Base-by-base conservation (phyloP, 2,888 invertebrate species). In the Morpho achilles region DNA sequence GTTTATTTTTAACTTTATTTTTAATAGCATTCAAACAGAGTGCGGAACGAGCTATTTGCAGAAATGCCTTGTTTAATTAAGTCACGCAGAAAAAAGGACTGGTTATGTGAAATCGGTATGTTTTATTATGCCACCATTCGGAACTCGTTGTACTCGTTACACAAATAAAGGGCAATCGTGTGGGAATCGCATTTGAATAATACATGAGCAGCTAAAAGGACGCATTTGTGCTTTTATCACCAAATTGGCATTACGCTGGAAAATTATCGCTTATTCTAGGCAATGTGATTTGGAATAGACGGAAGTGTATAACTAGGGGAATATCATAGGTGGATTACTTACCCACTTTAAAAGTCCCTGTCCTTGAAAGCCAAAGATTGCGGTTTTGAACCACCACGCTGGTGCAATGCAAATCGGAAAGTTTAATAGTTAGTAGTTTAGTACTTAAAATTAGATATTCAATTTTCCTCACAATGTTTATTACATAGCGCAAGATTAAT, bases 121-220 rank as follows among this genome's bases (percentile, higher is more conserved):
- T 55, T 44, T 32, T 43, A 56, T 53, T 51, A 50, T 39, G 45
- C 53, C 48, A 50, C 58, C 53, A 46, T 61, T 56, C 64, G 68
- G 68, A 56, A 44, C 69, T 65, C 67, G 62, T 54, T 71, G 56
- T 69, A 73, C 71, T 56, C 59, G 42, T 59, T 67, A 44, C 39
- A 69, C 69, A 67, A 72, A 74, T 73, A 67, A 74, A 72, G 73
- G 69, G 68, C 69, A 71, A 76, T 74, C 77, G 75, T 71, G 71
- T 72, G 68, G 69, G 68, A 75, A 73, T 73, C 70, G n/a, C n/a
- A 75, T 76, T 71, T 82, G 81, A 81, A 84, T 84, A 79, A 81
- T 82, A 74, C 79, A 82, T 81, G 78, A 78, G 75, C 65, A 69
- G 73, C 67, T 71, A 72, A 74, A 71, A 73, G 71, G 69, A 72